Conservation (phyloP, 2,797 vertebrate genomes). For the Syngnathus acus region DNA sequence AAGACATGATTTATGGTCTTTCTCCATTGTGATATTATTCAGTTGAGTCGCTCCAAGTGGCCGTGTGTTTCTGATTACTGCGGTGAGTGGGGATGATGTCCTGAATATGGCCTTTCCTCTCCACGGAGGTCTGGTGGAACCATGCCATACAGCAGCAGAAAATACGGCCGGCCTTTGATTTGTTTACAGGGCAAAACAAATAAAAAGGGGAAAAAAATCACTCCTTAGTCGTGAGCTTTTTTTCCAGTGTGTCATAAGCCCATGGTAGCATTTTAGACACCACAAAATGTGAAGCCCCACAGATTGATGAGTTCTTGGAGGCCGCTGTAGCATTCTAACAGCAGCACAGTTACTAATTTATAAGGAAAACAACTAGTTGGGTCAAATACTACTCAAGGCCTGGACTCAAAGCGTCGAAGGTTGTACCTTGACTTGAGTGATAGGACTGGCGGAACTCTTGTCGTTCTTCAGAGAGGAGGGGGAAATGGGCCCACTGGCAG, state of each 20-base stretch:
- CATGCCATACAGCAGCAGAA: constrained; percentile 51
- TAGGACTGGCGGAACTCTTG: constrained; percentile 94
- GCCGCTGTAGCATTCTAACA: constrained; percentile 26
- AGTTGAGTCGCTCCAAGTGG: constrained; percentile 65
- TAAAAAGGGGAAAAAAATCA: constrained; percentile 40
- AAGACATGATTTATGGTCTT: constrained; percentile 55
- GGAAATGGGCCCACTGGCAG: constrained; percentile 85
- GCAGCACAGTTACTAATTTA: constrained; percentile 37
- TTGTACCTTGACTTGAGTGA: constrained; percentile 95
- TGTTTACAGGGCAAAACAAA: constrained; percentile 37
- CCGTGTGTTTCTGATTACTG: constrained; percentile 63
- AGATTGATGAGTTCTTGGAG: constrained; percentile 64
- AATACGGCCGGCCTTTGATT: constrained; percentile 40
- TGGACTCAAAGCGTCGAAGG: constrained; percentile 29
- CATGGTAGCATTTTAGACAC: constrained; percentile 13
- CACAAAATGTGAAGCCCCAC: constrained; percentile 35
- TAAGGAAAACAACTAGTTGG: constrained; percentile 36
- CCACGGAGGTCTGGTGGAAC: constrained; percentile 49
- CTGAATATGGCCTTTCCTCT: constrained; percentile 43
- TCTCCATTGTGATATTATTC: constrained; percentile 69
- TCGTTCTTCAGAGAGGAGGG: constrained; percentile 96
- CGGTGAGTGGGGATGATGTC: constrained; percentile 54
- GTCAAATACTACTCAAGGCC: constrained; percentile 55
- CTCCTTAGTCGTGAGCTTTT: constrained; percentile 56
- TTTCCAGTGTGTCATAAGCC: background rate